Base-by-base conservation (phyloP, 2,888 invertebrate species). In the Drosophila nr. perissopoda region DNA sequence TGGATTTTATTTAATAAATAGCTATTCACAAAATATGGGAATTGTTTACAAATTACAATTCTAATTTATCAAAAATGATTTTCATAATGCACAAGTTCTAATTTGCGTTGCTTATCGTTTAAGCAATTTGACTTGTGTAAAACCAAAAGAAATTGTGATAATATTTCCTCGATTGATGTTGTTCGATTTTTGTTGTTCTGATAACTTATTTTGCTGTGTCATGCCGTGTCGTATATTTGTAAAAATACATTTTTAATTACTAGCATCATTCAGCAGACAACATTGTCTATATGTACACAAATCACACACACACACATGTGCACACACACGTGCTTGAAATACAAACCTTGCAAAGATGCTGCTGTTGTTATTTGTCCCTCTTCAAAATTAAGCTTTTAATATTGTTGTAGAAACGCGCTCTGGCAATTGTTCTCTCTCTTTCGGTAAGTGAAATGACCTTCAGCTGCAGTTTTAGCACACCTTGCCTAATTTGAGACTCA, bases 191-290 rank as follows among this genome's bases (percentile, higher is more conserved):
- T 60, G 40, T 52, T 42, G 40, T n/a, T 29, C 29, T 51, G 16
- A 33, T 63, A 51, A 48, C 51, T 25, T 49, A 49, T 29, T 67
- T 25, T 67, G 79, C 52, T 73, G 73, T 81, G 64, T 73, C 82
- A 78, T 73, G 73, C 34, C 54, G 66, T 16, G 73, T 63, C 69
- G 56, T 34, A 6, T 29, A 63, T 77, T 69, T 25, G 13, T 29
- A 27, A 58, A 51, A 63, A 77, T 63, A 48, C 48, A 76, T 61
- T 63, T 67, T 59, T 48, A 74, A 64, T 53, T 70, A 48, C 56
- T 53, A n/a, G 25, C 73, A 31, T 31, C 10, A 31, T 10, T 31
- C 10, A 31, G 31, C 11, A 33, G 33, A 33, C 33, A 33, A 10
- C 4, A 4, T 33, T 33, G 33, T 33, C 0, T 10, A 10, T 33